phyloP scores from a whole-genome alignment of 1,140 invertebrate genomes.

The Polyergus mexicanus region DNA sequence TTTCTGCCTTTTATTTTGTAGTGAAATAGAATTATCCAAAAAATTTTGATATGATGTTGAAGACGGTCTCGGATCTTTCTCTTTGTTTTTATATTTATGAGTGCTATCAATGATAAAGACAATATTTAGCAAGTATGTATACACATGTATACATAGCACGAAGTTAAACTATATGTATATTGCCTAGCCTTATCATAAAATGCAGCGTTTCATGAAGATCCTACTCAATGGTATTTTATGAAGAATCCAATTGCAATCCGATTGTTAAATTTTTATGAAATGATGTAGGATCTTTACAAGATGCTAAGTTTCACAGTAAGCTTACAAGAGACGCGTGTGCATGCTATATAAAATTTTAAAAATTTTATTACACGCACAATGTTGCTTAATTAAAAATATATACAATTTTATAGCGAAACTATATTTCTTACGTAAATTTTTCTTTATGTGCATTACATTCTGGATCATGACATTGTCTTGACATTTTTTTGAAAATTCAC shows the following conservation, averaged over 20 bases:
- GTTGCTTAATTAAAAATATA: neutral
- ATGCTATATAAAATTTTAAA: neutral
- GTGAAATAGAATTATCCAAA: neutral
- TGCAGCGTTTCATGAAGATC: slow-evolving; percentile 51
- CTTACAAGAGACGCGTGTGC: neutral
- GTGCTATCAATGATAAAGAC: slow-evolving; percentile 25
- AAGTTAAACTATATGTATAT: slow-evolving; percentile 12
- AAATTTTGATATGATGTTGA: neutral
- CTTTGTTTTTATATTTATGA: slow-evolving; percentile 28
- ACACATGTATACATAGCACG: neutral
- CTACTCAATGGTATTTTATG: slow-evolving; percentile 5
- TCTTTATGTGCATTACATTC: slow-evolving; percentile 19
- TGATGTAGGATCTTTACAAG: slow-evolving; percentile 12
- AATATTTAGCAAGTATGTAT: slow-evolving; percentile 17
- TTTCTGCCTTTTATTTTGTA: slow-evolving; percentile 14
- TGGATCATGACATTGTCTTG: slow-evolving; percentile 8
- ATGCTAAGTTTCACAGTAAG: slow-evolving; percentile 30
- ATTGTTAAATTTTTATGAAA: slow-evolving; percentile 19
- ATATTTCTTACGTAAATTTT: slow-evolving; percentile 24
- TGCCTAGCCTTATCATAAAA: slow-evolving; percentile 43
- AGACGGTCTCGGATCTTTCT: slow-evolving; percentile 1
- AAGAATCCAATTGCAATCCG: slow-evolving; percentile 43
- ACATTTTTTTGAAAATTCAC: slow-evolving; percentile 25
- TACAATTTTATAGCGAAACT: neutral
- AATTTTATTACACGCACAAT: neutral